These are phyloP conservation scores for Calyptommatus sinebrachiatus DNA, from an alignment of 2,113 vertebrate genomes.

Conservation along the genomic window DNA sequence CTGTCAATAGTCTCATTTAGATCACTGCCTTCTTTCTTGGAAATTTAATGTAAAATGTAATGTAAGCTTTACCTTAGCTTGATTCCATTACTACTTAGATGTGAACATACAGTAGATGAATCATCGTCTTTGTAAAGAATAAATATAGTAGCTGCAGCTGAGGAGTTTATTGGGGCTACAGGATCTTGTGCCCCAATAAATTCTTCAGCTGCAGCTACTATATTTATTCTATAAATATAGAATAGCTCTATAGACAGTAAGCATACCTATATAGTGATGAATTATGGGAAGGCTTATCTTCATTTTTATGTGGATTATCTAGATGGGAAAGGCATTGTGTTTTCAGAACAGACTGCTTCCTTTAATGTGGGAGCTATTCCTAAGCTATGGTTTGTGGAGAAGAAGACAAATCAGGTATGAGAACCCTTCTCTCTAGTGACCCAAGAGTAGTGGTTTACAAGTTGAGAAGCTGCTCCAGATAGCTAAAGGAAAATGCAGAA, in stretches of 20 bases:
- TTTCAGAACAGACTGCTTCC: too few relatives aligned
- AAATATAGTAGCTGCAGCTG: neutral
- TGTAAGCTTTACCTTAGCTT: neutral
- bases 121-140: neutral
- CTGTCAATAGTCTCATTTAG: neutral
- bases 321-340: too few relatives aligned
- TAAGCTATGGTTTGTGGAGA: too few relatives aligned
- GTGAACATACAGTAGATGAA: neutral
- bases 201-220: neutral
- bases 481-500: too few relatives aligned
- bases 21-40: neutral
- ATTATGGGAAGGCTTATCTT: fast-evolving
- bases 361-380: too few relatives aligned
- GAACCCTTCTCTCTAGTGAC: too few relatives aligned
- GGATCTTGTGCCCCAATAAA: neutral
- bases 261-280: neutral
- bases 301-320: too few relatives aligned
- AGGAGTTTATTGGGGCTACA: neutral
- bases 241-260: neutral
- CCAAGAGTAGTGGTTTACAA: too few relatives aligned
- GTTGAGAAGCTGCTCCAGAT: too few relatives aligned
- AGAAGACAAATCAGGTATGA: too few relatives aligned
- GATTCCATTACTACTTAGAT: too few relatives aligned
- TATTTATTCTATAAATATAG: too few relatives aligned
- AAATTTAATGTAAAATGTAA: neutral